phyloP scores from a whole-genome alignment of 2,797 vertebrate genomes.

The Lepus townsendii region DNA sequence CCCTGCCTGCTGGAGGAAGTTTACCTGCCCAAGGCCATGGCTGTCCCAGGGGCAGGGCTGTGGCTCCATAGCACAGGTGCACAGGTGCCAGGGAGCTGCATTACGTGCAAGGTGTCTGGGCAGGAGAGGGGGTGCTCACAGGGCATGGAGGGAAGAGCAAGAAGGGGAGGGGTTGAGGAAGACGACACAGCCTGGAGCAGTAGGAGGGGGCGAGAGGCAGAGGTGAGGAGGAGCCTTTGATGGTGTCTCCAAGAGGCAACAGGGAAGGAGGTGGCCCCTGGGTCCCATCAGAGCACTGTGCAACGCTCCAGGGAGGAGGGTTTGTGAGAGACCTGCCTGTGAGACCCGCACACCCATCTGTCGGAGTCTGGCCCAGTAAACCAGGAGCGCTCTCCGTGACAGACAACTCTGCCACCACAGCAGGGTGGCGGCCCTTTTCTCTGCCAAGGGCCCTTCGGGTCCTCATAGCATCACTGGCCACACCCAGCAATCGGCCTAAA shows the following conservation, averaged over 20 bases:
- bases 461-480: no score
- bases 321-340: not conserved
- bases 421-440: no score
- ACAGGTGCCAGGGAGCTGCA: no score
- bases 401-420: not conserved
- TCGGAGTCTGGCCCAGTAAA: not conserved
- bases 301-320: not conserved
- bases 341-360: not conserved
- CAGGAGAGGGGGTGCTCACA: not conserved
- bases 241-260: not conserved
- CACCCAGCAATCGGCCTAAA: no score
- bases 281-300: not conserved
- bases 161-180: not conserved
- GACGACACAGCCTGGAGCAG: not conserved
- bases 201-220: not conserved
- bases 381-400: not conserved
- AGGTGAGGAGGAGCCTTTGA: accelerated
- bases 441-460: no score
- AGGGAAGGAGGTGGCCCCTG: no score
- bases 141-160: not conserved
- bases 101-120: not conserved
- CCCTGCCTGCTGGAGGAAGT: accelerated
- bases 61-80: not conserved
- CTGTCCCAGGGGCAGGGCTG: not conserved
- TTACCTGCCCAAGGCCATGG: not conserved